A percentile compares a stretch with the other conserved stretches of the same genome.
phyloP scores from a whole-genome alignment of 2,888 invertebrate genomes.

The Cephus sareptanus region DNA sequence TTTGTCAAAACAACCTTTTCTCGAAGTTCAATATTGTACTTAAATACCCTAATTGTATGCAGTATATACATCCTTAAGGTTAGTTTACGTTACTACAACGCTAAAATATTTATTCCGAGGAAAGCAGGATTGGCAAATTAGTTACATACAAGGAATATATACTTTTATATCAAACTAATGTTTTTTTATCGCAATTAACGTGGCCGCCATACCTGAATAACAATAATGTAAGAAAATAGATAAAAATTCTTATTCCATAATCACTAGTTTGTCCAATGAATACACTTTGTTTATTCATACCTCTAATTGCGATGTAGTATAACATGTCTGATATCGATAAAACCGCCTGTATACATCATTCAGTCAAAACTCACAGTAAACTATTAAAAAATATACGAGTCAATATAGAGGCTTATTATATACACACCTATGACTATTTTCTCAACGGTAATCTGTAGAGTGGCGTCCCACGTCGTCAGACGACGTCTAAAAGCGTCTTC shows the following conservation, averaged over 20 bases:
- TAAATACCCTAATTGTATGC: too few species aligned
- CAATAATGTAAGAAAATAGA: background rate
- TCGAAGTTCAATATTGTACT: background rate
- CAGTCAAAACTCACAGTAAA: background rate
- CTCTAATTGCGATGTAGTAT: background rate
- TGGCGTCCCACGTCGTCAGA: background rate
- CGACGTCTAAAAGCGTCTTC: background rate
- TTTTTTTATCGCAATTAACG: too few species aligned
- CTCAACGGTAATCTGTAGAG: background rate
- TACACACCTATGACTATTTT: background rate
- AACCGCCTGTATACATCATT: background rate
- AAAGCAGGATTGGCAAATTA: too few species aligned
- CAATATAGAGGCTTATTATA: background rate
- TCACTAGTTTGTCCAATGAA: background rate
- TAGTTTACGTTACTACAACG: too few species aligned
- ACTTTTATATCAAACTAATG: too few species aligned
- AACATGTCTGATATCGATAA: background rate
- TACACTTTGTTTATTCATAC: background rate
- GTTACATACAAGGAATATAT: too few species aligned
- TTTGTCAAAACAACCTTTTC: background rate
- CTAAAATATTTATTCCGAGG: too few species aligned
- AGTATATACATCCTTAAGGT: too few species aligned
- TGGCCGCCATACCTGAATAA: too few species aligned
- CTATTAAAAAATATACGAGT: background rate
- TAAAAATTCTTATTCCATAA: background rate